A percentile compares a stretch with the other conserved stretches of the same genome.
Conservation (phyloP, 1,140 invertebrate genomes). For the Meloidogyne chitwoodi region DNA sequence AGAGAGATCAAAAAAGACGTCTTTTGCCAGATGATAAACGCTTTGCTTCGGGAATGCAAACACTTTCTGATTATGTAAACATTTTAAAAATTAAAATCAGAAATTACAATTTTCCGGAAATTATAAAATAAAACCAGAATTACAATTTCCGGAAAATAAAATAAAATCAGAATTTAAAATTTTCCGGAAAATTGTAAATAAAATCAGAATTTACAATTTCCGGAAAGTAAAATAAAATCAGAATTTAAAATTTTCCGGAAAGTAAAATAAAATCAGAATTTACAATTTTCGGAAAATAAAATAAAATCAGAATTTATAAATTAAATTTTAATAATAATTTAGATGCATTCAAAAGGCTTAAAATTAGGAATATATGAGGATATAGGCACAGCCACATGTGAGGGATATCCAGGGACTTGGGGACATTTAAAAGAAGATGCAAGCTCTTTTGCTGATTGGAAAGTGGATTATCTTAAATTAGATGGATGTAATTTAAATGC, state of each 20-base stretch:
- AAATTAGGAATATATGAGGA: slow-evolving; percentile 97
- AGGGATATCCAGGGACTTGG: slow-evolving; percentile 86
- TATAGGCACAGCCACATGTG: slow-evolving; percentile 87
- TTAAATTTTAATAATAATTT: slow-evolving; percentile 1
- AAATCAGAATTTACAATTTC: too few species aligned
- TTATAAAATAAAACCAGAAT: too few species aligned
- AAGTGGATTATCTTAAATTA: slow-evolving; percentile 90
- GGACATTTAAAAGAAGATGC: slow-evolving; percentile 80
- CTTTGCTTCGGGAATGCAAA: slow-evolving; percentile 36
- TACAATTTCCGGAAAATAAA: too few species aligned
- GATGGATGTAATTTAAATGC: slow-evolving; percentile 87
- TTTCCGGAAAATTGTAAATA: too few species aligned
- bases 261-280: too few species aligned
- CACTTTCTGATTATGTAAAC: slow-evolving; percentile 42
- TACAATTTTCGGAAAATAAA: too few species aligned
- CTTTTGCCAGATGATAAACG: slow-evolving; percentile 30
- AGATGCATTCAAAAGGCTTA: slow-evolving; percentile 85
- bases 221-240: too few species aligned
- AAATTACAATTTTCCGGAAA: too few species aligned
- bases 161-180: too few species aligned
- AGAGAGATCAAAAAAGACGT: slow-evolving; percentile 23
- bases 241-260: too few species aligned
- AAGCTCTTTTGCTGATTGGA: slow-evolving; percentile 88
- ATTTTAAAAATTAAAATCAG: background rate
- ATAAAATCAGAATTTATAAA: too few species aligned